phyloP scores from a whole-genome alignment of 2,113 vertebrate species.

The Otocyon megalotis region DNA sequence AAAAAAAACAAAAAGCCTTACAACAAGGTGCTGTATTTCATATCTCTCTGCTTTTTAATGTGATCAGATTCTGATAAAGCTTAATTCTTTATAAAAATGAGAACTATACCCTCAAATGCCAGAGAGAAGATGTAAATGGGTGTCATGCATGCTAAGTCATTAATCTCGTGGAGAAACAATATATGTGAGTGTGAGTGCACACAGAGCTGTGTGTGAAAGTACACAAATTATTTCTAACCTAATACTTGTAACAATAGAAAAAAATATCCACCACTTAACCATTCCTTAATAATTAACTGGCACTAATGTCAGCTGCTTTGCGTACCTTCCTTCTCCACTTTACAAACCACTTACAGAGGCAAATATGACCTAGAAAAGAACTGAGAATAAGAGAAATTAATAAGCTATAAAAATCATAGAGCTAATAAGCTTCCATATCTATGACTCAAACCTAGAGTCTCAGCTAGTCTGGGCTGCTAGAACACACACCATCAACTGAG shows the following conservation, averaged over 20 bases:
- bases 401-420: no score
- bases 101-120: background rate
- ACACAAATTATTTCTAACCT: background rate
- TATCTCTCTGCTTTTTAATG: background rate
- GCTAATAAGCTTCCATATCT: background rate
- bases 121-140: background rate
- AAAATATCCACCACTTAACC: background rate
- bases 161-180: no score
- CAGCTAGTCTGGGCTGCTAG: background rate
- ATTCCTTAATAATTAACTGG: background rate
- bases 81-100: background rate
- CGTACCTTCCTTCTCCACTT: background rate
- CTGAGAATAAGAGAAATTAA: background rate
- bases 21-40: background rate
- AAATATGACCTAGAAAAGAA: background rate
- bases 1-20: no score
- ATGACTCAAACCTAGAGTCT: background rate
- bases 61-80: background rate
- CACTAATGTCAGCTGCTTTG: background rate
- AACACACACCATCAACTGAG: background rate
- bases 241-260: background rate
- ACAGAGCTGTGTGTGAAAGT: background rate
- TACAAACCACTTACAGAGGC: background rate
- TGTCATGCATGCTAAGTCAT: background rate
- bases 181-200: background rate